Percentiles rank a stretch among this genome's conserved stretches.
These are phyloP conservation scores for Dipus sagitta DNA, from an alignment of 2,797 vertebrate genomes.

Conservation along the genomic window DNA sequence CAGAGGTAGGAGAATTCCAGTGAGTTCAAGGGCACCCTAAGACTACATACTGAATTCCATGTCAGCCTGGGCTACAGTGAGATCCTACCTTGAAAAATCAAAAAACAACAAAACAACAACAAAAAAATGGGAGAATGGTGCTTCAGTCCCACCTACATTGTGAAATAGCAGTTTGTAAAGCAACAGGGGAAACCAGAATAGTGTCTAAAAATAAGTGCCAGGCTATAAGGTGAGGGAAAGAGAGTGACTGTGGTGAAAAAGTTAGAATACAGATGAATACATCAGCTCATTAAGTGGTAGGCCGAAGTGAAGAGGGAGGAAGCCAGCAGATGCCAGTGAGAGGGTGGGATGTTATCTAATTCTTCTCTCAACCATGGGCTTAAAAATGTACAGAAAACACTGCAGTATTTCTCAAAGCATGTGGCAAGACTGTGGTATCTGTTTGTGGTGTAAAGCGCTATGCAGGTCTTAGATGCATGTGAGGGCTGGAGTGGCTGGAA, in stretches of 20 bases:
- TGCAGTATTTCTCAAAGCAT: not conserved
- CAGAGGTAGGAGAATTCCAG: not conserved
- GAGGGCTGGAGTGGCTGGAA: not conserved
- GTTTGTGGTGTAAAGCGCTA: not conserved
- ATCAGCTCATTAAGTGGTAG: too few species aligned
- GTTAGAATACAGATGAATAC: not conserved
- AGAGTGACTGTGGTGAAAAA: not conserved
- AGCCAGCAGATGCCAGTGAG: not conserved
- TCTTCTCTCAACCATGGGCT: not conserved
- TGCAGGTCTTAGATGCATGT: not conserved
- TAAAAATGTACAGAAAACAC: not conserved
- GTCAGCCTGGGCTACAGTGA: too few species aligned
- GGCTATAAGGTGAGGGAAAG: not conserved
- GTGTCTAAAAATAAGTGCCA: not conserved
- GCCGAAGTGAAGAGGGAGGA: not conserved
- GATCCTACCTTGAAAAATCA: too few species aligned
- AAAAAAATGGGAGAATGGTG: not conserved
- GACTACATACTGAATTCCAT: too few species aligned
- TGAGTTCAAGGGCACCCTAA: not conserved
- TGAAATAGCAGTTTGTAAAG: conserved; percentile 1
- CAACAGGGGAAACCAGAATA: not conserved
- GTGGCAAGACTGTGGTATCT: not conserved
- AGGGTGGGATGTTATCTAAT: not conserved
- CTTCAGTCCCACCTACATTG: not conserved
- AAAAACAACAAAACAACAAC: not conserved